Conservation (phyloP, 1,140 invertebrate species). For the Uloborus diversus region DNA sequence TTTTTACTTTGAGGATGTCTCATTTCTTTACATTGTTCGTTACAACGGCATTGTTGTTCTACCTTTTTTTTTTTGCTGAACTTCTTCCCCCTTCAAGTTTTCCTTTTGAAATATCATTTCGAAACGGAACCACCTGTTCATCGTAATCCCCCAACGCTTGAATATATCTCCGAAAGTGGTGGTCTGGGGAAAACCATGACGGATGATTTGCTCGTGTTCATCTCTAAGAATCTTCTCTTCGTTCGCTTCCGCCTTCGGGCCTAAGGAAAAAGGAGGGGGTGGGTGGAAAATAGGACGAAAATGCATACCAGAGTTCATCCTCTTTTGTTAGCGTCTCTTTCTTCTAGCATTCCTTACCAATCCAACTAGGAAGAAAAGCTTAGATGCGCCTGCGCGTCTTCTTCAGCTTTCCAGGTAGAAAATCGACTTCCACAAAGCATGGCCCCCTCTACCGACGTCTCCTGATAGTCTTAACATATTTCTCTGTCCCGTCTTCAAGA, state of each 20-base stretch:
- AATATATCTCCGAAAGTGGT: slow-evolving; percentile 52
- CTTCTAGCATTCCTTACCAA: slow-evolving; percentile 38
- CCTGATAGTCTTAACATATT: neutral
- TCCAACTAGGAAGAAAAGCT: slow-evolving; percentile 13
- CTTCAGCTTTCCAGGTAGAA: neutral
- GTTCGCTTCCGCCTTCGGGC: neutral
- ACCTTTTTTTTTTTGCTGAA: slow-evolving; percentile 2
- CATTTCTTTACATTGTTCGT: slow-evolving; percentile 47
- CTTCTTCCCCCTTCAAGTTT: slow-evolving; percentile 19
- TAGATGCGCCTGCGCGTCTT: slow-evolving; percentile 6
- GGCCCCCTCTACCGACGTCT: too few relatives aligned
- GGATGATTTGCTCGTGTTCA: slow-evolving; percentile 52
- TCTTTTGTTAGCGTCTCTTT: slow-evolving; percentile 43
- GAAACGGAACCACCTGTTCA: slow-evolving; percentile 54
- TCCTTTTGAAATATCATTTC: slow-evolving; percentile 53
- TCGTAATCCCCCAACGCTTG: slow-evolving; percentile 49
- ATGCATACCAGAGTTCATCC: slow-evolving; percentile 32
- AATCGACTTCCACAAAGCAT: slow-evolving; percentile 2
- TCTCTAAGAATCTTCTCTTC: slow-evolving; percentile 43
- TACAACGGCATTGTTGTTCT: slow-evolving; percentile 37
- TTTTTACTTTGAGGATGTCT: slow-evolving; percentile 49
- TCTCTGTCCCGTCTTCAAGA: neutral
- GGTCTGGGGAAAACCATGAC: slow-evolving; percentile 53
- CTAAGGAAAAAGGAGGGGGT: neutral
- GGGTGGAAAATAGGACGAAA: slow-evolving; percentile 26